Evolutionary conservation across 2,113 vertebrate genomes (phyloP).

Genomic region (Eclectus roratus): DNA sequence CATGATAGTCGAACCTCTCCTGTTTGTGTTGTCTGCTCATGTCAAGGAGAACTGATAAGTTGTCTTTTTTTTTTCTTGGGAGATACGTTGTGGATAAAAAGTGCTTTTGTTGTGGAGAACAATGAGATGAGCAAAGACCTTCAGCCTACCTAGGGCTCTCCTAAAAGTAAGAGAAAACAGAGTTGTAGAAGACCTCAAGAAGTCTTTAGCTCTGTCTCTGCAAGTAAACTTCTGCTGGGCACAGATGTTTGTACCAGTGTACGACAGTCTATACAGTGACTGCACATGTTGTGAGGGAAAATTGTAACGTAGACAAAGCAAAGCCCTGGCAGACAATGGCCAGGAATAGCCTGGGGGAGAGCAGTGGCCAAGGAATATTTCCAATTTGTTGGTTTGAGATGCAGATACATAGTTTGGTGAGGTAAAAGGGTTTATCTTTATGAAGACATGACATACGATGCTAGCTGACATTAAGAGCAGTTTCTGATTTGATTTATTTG

Average conservation of each 20-base stretch:
- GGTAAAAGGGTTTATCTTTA: not conserved
- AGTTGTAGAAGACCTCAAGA: not conserved
- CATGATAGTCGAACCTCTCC: not conserved
- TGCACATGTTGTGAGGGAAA: not conserved
- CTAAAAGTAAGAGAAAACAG: not conserved
- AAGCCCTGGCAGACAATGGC: not conserved
- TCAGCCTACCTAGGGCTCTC: not conserved
- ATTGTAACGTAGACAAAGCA: not conserved
- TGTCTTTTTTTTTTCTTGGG: not conserved
- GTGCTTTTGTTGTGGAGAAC: not conserved
- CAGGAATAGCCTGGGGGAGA: not conserved
- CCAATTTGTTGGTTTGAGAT: not conserved
- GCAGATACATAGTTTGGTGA: not conserved
- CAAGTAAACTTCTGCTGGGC: not conserved
- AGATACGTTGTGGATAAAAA: not conserved
- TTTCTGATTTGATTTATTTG: not conserved
- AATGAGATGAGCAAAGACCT: not conserved
- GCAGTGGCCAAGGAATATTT: not conserved
- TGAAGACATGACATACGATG: accelerated
- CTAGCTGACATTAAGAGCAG: not conserved
- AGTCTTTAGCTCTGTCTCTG: not conserved
- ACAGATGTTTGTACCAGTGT: accelerated
- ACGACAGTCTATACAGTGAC: accelerated
- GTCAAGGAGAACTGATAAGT: not conserved
- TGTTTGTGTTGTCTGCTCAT: not conserved